Base-by-base conservation (phyloP, 2,113 vertebrate genomes). In the Melanostigma gelatinosum region DNA sequence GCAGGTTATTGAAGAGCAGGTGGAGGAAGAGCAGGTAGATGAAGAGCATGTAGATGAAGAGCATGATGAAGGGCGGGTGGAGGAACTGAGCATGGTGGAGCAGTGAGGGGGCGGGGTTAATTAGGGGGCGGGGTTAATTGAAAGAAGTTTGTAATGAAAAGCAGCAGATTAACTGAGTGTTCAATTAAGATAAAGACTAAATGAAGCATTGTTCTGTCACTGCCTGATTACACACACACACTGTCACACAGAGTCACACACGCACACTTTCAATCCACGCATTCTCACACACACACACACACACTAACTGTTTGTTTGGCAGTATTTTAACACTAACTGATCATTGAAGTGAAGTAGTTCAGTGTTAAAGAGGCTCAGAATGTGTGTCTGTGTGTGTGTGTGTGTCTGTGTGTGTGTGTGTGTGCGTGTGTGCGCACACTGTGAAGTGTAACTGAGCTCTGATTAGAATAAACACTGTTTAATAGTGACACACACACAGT, bases 171-270 rank as follows among this genome's bases (percentile, higher is more conserved):
- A 89, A 85, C 84, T 20, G 63, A 68, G 77, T 84, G 87, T 89
- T 91, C 89, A 91, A 91, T 91, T 91, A 91, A 91, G 90, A 91
- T 91, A 91, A 91, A 88, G 86, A 74, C 77, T 84, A 71, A 88
- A 84, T 66, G 75, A 87, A 83, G 85, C 83, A 79, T 82, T 80
- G 88, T 88, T 86, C 83, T 84, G 78, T n/a, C 32, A 22, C 75
- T 9, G 69, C 29, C 54, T 69, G 75, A 85, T 65, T 34, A 20
- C 8, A 50, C 67, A 77, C 54, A 44, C 36, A 77, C 55, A 18
- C 58, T 72, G 13, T 55, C 65, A 38, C 57, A 65, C 9, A 62
- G 32, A 34, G 34, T 34, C 34, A 54, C 54, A 72, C 29, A 58
- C 60, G 27, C 58, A 40, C 68, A 55, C 52, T 34, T 34, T 34